Evolutionary conservation across 2,888 invertebrate species (phyloP), one percentile per base, ranked within the genome.

Genomic region (Lymantria monacha): DNA sequence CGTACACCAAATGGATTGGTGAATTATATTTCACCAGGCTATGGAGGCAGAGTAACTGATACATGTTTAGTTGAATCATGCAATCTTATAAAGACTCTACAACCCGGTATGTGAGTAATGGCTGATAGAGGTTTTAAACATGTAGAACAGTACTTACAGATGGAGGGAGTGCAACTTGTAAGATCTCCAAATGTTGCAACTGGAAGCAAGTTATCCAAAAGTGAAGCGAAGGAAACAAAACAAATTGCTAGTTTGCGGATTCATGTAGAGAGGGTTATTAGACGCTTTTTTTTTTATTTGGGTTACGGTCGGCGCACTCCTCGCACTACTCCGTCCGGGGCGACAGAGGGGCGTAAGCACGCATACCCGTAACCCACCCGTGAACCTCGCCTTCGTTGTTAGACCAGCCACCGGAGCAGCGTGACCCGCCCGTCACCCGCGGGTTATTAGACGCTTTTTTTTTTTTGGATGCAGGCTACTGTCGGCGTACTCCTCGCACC

Each of bases 1-100:
- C 62, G 62, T 43, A 70, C 69, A 10, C 36, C 44, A 9, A 33
- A 44, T 36, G 44, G 44, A 1, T 13, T 48, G 11, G 30, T 48
- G 8, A 48, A 9, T 22, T 47, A 33, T 40, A n/a, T 46, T 3
- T 46, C 47, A 3, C 31, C 14, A 12, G 47, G 47, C 13, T 47
- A 31, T 42, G 47, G 42, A 33, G 47, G 47, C 12, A 41, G 47
- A 42, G 31, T 38, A 14, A 41, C 22, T 41, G 47, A 47, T 42
- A 7, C 33, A 0, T 33, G 33, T 9, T 38, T 47, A 7, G 5
- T 48, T 30, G 42, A 48, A 42, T 22, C 42, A 5, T 30, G 42
- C 33, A 36, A 36, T 14, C 33, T 44, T 44, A 9, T 44, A 2
- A 33, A 44, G 1, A 14, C 13, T 8, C 33, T 33, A 11, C 2